Percentiles rank a stretch among this genome's conserved stretches.
Evolutionary conservation across 2,797 vertebrate species (phyloP).

Genomic region (Poeciliopsis turneri): DNA sequence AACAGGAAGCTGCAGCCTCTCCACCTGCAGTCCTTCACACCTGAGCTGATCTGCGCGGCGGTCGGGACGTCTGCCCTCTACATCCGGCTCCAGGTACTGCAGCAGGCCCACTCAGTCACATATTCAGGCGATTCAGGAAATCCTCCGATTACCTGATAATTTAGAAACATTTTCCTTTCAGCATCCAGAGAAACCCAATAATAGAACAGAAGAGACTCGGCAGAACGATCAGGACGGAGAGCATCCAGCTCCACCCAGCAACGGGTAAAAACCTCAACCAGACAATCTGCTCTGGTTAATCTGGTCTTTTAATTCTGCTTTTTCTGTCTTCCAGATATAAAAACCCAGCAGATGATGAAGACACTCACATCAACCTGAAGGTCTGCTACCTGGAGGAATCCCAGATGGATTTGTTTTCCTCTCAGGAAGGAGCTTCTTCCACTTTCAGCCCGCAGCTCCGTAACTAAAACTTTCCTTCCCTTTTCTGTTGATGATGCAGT

Average conservation of each 20-base stretch:
- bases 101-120: too few species aligned
- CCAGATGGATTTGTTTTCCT: too few species aligned
- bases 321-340: background rate
- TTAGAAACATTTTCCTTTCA: background rate
- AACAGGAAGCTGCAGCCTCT: slow-evolving; percentile 15
- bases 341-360: background rate
- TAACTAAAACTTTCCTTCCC: background rate
- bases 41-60: slow-evolving; percentile 13
- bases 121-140: too few species aligned
- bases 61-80: slow-evolving; percentile 19
- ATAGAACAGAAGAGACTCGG: background rate
- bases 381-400: background rate
- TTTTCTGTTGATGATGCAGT: background rate
- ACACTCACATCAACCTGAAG: background rate
- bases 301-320: background rate
- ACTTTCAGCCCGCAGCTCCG: background rate
- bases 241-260: background rate
- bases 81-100: slow-evolving; percentile 30
- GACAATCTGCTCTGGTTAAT: background rate
- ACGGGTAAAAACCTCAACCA: background rate
- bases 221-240: background rate
- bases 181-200: background rate
- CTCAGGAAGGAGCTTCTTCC: background rate
- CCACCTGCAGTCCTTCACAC: background rate
- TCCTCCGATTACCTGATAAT: background rate